Evolutionary conservation across 2,797 vertebrate genomes (phyloP).

Genomic region (Myotis vivesi): DNA sequence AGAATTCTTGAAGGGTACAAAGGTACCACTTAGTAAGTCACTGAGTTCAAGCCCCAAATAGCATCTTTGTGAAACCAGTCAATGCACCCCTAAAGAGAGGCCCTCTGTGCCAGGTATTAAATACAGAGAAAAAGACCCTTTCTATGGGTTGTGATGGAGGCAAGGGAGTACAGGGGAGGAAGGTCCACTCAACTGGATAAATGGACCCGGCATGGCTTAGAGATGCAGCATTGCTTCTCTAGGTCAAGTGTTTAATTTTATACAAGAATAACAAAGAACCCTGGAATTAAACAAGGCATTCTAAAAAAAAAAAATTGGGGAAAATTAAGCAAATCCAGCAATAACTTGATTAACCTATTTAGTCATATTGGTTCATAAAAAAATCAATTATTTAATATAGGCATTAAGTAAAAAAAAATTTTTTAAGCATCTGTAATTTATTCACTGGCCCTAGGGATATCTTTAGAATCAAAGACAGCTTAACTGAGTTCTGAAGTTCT

Average conservation of each 20-base stretch:
- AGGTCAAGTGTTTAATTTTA: conserved; percentile 19
- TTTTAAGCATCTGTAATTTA: conserved; percentile 73
- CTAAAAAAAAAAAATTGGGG: not conserved
- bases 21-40: conserved; percentile 66
- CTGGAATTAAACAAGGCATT: not conserved
- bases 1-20: conserved; percentile 22
- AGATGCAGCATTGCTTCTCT: not conserved
- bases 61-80: conserved; percentile 56
- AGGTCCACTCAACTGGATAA: not conserved
- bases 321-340: conserved; percentile 68
- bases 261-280: not conserved
- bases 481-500: conserved; percentile 73
- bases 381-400: conserved; percentile 76
- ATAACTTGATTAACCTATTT: conserved; percentile 78
- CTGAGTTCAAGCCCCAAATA: conserved; percentile 61
- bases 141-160: not conserved
- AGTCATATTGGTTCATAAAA: conserved; percentile 65
- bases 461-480: conserved; percentile 72
- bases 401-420: conserved; percentile 60
- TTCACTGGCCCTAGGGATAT: conserved; percentile 68
- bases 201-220: not conserved
- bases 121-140: conserved; percentile 57
- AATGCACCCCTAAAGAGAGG: conserved; percentile 46
- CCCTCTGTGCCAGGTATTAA: conserved; percentile 4
- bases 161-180: not conserved